Percentiles rank a stretch among this genome's conserved stretches.
Conservation (phyloP, 2,888 invertebrate genomes). For the Malthinus flaveolus region DNA sequence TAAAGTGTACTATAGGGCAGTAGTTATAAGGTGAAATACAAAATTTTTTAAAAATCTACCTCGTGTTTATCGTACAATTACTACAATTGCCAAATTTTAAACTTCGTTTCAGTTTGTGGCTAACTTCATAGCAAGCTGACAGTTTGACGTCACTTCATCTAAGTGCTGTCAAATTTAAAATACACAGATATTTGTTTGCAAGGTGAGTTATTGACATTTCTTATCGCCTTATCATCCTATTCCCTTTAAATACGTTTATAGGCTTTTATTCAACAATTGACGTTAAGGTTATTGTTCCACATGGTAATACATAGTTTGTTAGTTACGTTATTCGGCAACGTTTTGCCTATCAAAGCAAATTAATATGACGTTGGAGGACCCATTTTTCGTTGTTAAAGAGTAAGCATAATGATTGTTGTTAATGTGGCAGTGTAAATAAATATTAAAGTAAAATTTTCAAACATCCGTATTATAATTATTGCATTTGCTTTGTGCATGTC, state of each 20-base stretch:
- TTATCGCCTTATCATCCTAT: constrained; percentile 24
- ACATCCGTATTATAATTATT: constrained; percentile 10
- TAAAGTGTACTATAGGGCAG: too few relatives aligned
- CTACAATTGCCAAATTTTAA: too few relatives aligned
- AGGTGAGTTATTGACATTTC: constrained; percentile 34
- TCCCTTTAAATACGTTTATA: constrained; percentile 20
- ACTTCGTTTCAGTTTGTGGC: too few relatives aligned
- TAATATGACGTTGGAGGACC: constrained; percentile 98
- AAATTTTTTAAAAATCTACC: too few relatives aligned
- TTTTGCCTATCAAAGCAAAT: constrained; percentile 47
- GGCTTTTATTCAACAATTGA: constrained; percentile 23
- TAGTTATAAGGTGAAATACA: too few relatives aligned
- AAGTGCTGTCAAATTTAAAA: too few relatives aligned
- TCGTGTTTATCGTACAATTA: too few relatives aligned
- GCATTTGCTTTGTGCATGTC: too few relatives aligned
- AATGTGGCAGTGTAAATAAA: constrained; percentile 4
- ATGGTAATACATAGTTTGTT: constrained; percentile 41
- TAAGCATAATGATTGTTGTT: constrained; percentile 62
- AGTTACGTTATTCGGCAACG: constrained; percentile 40
- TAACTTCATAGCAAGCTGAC: too few relatives aligned
- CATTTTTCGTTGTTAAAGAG: constrained; percentile 98
- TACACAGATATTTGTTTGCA: too few relatives aligned
- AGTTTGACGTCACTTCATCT: too few relatives aligned
- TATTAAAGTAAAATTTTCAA: not conserved
- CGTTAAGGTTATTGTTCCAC: constrained; percentile 35